phyloP scores from a whole-genome alignment of 2,797 vertebrate species.

The Acipenser oxyrinchus region DNA sequence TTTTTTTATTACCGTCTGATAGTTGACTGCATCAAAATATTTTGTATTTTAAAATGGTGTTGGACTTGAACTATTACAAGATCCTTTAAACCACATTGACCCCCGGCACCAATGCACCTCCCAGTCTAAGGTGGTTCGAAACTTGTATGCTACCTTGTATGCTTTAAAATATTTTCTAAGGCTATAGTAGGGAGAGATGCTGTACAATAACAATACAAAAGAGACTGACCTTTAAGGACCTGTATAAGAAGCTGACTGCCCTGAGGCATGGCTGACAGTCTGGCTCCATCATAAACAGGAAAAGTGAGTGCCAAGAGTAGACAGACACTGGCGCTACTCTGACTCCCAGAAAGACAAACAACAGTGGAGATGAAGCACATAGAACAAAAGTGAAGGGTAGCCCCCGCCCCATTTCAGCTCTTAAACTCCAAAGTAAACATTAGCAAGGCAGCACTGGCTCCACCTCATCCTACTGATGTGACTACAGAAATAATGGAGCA shows the following conservation, averaged over 20 bases:
- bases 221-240: neutral
- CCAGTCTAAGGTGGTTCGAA: no score
- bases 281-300: conserved; percentile 7
- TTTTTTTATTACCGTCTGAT: no score
- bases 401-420: neutral
- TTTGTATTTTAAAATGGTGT: no score
- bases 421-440: conserved; percentile 12
- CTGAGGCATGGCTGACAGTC: neutral
- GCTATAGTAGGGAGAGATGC: no score
- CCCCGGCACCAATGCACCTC: no score
- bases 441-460: conserved; percentile 2
- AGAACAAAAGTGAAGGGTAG: conserved; percentile 1
- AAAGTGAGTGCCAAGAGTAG: conserved; percentile 16
- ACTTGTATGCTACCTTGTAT: no score
- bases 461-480: conserved; percentile 2
- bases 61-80: no score
- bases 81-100: no score
- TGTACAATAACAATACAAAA: no score
- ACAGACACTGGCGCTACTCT: conserved; percentile 37
- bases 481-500: neutral
- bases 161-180: no score
- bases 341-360: conserved; percentile 49
- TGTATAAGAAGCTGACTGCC: neutral
- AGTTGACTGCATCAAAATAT: no score
- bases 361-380: conserved; percentile 42